A percentile compares a stretch with the other conserved stretches of the same genome.
These are phyloP conservation scores for Hydrochoerus hydrochaeris DNA, from an alignment of 2,113 vertebrate species.

Conservation along the genomic window DNA sequence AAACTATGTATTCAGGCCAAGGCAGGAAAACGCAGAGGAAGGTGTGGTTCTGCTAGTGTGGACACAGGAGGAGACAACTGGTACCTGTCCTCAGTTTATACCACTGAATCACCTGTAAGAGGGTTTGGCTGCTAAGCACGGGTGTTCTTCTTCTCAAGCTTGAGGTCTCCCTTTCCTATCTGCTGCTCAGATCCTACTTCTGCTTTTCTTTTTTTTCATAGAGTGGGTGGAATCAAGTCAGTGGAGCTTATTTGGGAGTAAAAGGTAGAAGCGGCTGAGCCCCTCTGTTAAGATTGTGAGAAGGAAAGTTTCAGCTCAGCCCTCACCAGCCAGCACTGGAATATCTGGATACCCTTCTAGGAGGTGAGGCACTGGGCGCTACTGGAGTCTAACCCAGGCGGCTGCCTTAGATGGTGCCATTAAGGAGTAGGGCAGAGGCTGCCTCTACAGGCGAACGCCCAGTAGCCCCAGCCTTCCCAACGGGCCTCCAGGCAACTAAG, in stretches of 20 bases:
- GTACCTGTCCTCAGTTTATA: background rate
- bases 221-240: background rate
- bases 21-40: background rate
- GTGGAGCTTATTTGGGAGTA: background rate
- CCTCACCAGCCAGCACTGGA: background rate
- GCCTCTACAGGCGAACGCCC: background rate
- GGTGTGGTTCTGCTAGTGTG: background rate
- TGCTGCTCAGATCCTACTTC: background rate
- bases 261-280: background rate
- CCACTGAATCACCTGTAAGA: background rate
- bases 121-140: background rate
- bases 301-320: slow-evolving; percentile 3
- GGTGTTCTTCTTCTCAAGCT: background rate
- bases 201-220: background rate
- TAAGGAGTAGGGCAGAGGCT: background rate
- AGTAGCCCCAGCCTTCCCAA: background rate
- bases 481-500: background rate
- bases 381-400: background rate
- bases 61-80: background rate
- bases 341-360: background rate
- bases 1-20: background rate
- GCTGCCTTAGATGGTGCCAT: background rate
- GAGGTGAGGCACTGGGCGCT: background rate
- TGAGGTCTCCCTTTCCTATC: background rate
- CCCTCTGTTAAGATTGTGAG: background rate